Base-by-base conservation (phyloP, 2,797 vertebrate genomes). In the Glyptemys insculpta region DNA sequence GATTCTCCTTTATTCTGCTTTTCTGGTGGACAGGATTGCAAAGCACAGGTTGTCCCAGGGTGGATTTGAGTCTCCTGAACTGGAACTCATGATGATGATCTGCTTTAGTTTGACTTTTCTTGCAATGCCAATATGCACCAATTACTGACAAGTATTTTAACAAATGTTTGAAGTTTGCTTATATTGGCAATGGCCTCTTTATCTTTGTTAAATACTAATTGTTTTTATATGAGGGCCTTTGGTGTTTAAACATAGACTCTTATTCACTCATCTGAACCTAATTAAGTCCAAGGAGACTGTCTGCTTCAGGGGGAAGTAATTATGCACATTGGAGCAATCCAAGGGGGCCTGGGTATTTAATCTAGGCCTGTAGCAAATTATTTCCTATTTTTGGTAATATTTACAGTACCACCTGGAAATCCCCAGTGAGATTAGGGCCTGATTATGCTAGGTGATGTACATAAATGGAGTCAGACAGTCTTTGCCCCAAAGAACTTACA, bases 201-300 rank as follows among this genome's bases (percentile, higher is more conserved):
- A 93, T 91, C 47, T 92, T 81, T 5, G 10, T 95, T 84, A 95
- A 93, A 29, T 86, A 25, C 76, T n/a, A 62, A 8, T 88, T 91
- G 2, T 34, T 80, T 1, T 8, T 96, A 88, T 80, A 62, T 34
- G 62, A 2, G 5, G 2, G 2, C 89, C 29, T 65, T 27, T 87
- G 4, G 2, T 81, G 87, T 86, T 85, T 89, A 81, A 93, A 86
- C 89, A 3, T 2, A 18, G 2, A 76, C 41, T 85, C n/a, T 57
- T 3, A 34, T 91, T 93, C 88, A 4, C 14, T 53, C 65, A 68
- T 37, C n/a, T 68, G 41, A 29, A 91, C 86, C 85, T 85, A 79
- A 79, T 74, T 19, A 57, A 0, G 34, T 29, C 95, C 94, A 86
- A n/a, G 72, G 56, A 89, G 8, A 15, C 47, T 72, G 15, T 1